Conservation (phyloP, 2,888 invertebrate species). For the Trachelus stipa region DNA sequence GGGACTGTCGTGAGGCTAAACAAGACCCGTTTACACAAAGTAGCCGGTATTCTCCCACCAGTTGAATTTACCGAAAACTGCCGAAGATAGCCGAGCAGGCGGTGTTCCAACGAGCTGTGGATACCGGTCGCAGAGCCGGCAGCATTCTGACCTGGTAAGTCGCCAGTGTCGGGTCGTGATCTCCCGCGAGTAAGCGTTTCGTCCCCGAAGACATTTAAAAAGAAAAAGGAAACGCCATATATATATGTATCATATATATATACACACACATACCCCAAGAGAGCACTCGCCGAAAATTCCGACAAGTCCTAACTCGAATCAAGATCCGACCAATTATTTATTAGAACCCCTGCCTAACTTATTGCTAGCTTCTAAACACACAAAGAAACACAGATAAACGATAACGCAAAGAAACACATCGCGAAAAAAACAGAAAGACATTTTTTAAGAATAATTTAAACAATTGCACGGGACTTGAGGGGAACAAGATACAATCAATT, state of each 20-base stretch:
- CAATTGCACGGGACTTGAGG: neutral
- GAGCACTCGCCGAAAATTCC: neutral
- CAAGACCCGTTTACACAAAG: slow-evolving; percentile 33
- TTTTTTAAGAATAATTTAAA: neutral
- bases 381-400: neutral
- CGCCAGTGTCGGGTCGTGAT: slow-evolving; percentile 61
- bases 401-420: neutral
- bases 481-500: neutral
- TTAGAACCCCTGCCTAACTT: neutral
- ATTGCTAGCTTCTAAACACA: neutral
- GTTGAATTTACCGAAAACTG: neutral
- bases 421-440: neutral
- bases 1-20: slow-evolving; percentile 32
- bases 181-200: slow-evolving; percentile 20
- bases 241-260: neutral
- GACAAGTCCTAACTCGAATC: neutral
- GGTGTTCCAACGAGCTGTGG: slow-evolving; percentile 24
- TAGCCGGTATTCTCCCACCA: slow-evolving; percentile 28
- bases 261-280: neutral
- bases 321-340: neutral
- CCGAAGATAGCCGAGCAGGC: no score
- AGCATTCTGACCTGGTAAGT: slow-evolving; percentile 65
- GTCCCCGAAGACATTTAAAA: slow-evolving; percentile 42
- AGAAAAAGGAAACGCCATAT: slow-evolving; percentile 13
- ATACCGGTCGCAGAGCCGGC: slow-evolving; percentile 30